Conservation (phyloP, 2,797 vertebrate species). For the Remorina albescens region DNA sequence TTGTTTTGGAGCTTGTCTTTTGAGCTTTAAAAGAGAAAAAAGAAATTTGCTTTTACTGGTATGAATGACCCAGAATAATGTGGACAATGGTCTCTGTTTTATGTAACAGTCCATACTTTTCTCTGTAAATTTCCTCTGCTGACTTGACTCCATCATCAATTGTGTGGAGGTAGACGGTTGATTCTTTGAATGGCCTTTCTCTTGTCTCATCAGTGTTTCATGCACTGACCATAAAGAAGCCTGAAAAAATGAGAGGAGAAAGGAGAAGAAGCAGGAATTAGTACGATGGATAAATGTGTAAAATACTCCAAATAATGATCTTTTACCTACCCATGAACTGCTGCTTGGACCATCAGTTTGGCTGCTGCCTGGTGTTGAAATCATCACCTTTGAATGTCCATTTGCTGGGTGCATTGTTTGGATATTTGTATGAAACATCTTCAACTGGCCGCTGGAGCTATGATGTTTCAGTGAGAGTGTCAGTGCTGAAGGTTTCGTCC, state of each 20-base stretch:
- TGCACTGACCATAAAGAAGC: slow-evolving; percentile 61
- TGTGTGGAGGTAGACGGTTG: slow-evolving; percentile 40
- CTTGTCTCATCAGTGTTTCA: slow-evolving; percentile 27
- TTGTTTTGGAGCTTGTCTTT: slow-evolving; percentile 40
- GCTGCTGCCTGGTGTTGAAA: slow-evolving; percentile 51
- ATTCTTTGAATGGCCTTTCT: slow-evolving; percentile 41
- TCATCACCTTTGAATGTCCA: slow-evolving; percentile 54
- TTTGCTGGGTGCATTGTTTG: slow-evolving; percentile 43
- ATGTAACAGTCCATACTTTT: slow-evolving; percentile 21
- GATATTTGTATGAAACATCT: slow-evolving; percentile 31
- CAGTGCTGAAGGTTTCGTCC: slow-evolving; percentile 32
- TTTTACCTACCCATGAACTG: slow-evolving; percentile 74
- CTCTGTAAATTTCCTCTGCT: slow-evolving; percentile 38
- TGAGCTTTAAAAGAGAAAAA: slow-evolving; percentile 46
- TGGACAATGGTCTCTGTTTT: neutral
- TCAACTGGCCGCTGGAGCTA: slow-evolving; percentile 30
- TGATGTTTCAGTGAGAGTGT: slow-evolving; percentile 24
- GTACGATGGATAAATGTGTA: neutral
- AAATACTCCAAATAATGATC: too few relatives aligned
- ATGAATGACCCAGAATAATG: neutral
- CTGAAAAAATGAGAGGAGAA: slow-evolving; percentile 48
- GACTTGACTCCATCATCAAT: slow-evolving; percentile 32
- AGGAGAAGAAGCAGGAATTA: neutral
- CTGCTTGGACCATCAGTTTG: slow-evolving; percentile 53
- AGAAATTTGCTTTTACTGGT: neutral